Conservation (phyloP, 2,888 invertebrate species). For the Hymenopus coronatus region DNA sequence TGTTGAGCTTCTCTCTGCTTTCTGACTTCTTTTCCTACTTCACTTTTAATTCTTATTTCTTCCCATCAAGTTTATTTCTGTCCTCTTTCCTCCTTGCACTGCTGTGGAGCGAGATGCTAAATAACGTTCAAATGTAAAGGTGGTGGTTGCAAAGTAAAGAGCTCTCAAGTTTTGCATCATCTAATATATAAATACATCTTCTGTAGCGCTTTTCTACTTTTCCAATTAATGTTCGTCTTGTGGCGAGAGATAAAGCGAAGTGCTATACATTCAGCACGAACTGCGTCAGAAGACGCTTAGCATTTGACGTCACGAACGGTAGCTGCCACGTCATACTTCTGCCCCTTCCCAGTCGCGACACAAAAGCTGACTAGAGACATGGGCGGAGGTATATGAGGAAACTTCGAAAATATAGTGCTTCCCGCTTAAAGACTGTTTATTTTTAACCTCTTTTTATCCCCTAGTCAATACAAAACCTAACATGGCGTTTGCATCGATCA, state of each 20-base stretch:
- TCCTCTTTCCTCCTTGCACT: background rate
- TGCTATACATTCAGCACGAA: background rate
- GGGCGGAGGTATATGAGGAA: background rate
- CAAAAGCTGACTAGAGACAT: background rate
- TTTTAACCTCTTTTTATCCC: background rate
- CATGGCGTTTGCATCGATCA: background rate
- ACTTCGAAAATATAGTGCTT: background rate
- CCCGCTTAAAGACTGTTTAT: background rate
- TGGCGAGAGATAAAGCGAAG: background rate
- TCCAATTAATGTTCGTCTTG: background rate
- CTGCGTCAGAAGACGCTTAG: background rate
- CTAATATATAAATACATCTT: background rate
- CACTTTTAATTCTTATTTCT: background rate
- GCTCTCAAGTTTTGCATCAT: background rate
- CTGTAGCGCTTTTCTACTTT: background rate
- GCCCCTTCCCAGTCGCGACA: background rate
- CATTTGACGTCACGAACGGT: background rate
- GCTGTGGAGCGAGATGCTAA: background rate
- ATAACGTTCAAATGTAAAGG: background rate
- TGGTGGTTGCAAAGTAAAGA: background rate
- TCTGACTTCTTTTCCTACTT: background rate
- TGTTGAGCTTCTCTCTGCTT: background rate
- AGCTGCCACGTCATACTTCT: background rate
- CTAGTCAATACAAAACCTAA: background rate
- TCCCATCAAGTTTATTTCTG: background rate